Evolutionary conservation across 2,888 invertebrate genomes (phyloP), one percentile per base, ranked within the genome.

Genomic region (Stenurella melanura): DNA sequence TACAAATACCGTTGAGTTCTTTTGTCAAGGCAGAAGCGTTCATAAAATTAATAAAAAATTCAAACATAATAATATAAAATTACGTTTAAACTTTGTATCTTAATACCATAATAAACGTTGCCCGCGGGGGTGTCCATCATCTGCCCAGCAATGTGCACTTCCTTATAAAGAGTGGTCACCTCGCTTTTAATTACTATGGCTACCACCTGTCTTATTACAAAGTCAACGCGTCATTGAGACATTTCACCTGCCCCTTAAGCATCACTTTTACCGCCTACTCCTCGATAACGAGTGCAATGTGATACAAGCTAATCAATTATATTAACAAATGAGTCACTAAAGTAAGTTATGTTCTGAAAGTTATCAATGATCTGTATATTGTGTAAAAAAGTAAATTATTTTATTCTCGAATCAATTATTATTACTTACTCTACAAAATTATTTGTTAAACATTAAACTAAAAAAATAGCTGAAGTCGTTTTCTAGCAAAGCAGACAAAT

Each of bases 101-200:
- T 67, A 74, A 74, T 75, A 78, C 42, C 68, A 67, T 67, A 74
- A 74, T 75, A 78, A 21, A 67, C 57, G 75, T 57, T 30, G 87
- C 86, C 87, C 84, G 84, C 85, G 87, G 86, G 87, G 87, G 87
- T 85, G 87, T 86, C 84, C 82, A 83, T 88, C 87, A 87, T 87
- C 87, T 87, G 87, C 86, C 85, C 81, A 83, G 85, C 87, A 87
- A 87, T 86, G 87, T 87, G 87, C 85, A 86, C 83, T 86, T 87
- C 86, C 86, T 86, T 87, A 87, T 86, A 86, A 83, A 85, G 86
- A 84, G 82, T 86, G 86, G 86, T 87, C 86, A 86, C 84, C 85
- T 86, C 85, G 82, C 80, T 81, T 83, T 85, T 86, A 86, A 87
- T 87, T 86, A 87, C 86, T 86, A 85, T 85, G 83, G 81, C 80